Evolutionary conservation across 2,797 vertebrate genomes (phyloP), one percentile per base, ranked within the genome.

Genomic region (Diceros bicornis): DNA sequence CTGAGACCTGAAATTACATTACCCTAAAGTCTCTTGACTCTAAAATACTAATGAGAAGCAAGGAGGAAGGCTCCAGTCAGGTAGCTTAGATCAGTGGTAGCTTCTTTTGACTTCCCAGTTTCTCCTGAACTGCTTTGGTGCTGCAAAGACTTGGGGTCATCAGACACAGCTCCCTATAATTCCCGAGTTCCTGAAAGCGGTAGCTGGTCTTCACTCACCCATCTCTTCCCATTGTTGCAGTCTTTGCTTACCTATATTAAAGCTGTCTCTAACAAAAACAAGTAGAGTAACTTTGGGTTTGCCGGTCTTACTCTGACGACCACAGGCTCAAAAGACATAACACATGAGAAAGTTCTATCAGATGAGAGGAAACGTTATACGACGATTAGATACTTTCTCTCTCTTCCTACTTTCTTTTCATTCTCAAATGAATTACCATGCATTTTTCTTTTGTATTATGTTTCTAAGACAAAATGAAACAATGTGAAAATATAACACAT

Each of bases 391-490:
- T 23, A 37, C 17, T 69, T 89, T 20, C 47, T 17, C 6, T 86
- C 29, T 50, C 27, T 14, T 88, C 23, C 44, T n/a, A 14, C 29
- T 72, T 59, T 69, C 17, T 69, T 86, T 74, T 47, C 41, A 77
- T 66, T 93, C 12, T 95, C 44, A n/a, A 61, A 11, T 68, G n/a
- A 79, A 74, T 85, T 86, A 50, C 57, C 72, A n/a, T 61, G 44
- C 1, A 25, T 29, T 82, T 93, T 44, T 44, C 4, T 77, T 89
- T 96, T 66, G 6, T 62, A 29, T 87, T 84, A 64, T 59, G 32
- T 75, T 96, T 57, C 68, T 81, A 81, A 93, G 34, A 41, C 12
- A 69, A 25, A 82, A 64, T 57, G 16, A 86, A 89, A 74, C 25
- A 44, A 55, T 66, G 1, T 61, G 1, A 27, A 47, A 79, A 72